Conservation (phyloP, 2,113 vertebrate species). For the Pangasianodon gigas region DNA sequence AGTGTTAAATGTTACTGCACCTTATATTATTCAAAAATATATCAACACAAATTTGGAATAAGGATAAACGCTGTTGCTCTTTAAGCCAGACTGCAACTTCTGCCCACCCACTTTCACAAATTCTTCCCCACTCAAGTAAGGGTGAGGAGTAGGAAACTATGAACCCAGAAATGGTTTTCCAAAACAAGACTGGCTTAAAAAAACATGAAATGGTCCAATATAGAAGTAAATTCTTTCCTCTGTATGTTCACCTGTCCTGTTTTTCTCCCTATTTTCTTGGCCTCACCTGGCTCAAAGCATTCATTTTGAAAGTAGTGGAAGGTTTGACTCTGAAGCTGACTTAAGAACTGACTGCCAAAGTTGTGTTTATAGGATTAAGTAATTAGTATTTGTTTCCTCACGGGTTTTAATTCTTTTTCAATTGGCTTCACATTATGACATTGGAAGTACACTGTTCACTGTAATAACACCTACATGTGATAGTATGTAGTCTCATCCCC, state of each 20-base stretch:
- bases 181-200: conserved; percentile 36
- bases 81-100: neutral
- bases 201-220: conserved; percentile 1
- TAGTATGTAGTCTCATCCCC: neutral
- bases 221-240: conserved; percentile 43
- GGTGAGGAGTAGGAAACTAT: conserved; percentile 32
- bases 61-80: neutral
- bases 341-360: neutral
- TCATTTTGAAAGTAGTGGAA: conserved; percentile 33
- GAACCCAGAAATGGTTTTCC: conserved; percentile 31
- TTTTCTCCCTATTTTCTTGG: neutral
- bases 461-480: neutral
- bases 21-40: neutral
- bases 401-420: neutral
- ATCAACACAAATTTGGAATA: neutral
- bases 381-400: neutral
- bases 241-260: conserved; percentile 27
- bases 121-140: conserved; percentile 29
- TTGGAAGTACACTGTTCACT: neutral
- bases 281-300: conserved; percentile 18
- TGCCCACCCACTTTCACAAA: neutral
- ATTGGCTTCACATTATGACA: neutral
- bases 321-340: neutral
- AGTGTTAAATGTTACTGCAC: neutral
- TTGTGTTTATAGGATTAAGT: neutral